Percentiles rank a stretch among this genome's conserved stretches.
Evolutionary conservation across 2,113 vertebrate species (phyloP).

Genomic region (Oryzias celebensis): DNA sequence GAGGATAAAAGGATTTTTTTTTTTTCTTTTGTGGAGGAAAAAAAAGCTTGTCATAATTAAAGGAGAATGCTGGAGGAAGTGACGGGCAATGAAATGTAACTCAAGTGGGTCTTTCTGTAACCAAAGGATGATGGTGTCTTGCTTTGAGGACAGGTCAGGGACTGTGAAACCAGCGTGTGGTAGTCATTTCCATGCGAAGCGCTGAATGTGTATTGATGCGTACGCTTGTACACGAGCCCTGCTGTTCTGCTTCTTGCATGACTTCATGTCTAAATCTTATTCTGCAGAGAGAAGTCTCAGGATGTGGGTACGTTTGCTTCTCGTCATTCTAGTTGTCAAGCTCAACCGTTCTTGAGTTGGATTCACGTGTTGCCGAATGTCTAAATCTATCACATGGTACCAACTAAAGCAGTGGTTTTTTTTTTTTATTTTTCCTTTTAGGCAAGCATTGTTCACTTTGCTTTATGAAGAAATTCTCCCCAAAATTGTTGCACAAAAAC

Average conservation of each 20-base stretch:
- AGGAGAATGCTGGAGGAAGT: background rate
- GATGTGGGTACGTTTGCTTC: conserved; percentile 1
- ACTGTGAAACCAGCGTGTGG: conserved; percentile 47
- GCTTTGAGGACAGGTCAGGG: conserved; percentile 36
- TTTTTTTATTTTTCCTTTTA: too few species aligned
- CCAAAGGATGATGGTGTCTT: conserved; percentile 8
- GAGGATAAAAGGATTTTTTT: background rate
- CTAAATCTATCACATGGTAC: too few species aligned
- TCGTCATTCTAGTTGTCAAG: too few species aligned
- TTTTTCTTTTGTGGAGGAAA: background rate
- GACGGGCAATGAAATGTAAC: background rate
- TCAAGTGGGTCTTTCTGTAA: background rate
- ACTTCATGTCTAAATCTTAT: conserved; percentile 17
- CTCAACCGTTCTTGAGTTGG: too few species aligned
- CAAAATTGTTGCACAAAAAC: background rate
- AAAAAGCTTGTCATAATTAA: background rate
- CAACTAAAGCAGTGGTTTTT: too few species aligned
- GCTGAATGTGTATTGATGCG: background rate
- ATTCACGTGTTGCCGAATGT: too few species aligned
- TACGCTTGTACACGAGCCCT: background rate
- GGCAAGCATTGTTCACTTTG: background rate
- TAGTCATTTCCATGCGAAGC: conserved; percentile 16
- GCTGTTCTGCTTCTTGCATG: conserved; percentile 6
- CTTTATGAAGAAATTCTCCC: background rate
- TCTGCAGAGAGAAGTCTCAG: conserved; percentile 5